phyloP scores from a whole-genome alignment of 2,113 vertebrate genomes.

The Nycticebus coucang region DNA sequence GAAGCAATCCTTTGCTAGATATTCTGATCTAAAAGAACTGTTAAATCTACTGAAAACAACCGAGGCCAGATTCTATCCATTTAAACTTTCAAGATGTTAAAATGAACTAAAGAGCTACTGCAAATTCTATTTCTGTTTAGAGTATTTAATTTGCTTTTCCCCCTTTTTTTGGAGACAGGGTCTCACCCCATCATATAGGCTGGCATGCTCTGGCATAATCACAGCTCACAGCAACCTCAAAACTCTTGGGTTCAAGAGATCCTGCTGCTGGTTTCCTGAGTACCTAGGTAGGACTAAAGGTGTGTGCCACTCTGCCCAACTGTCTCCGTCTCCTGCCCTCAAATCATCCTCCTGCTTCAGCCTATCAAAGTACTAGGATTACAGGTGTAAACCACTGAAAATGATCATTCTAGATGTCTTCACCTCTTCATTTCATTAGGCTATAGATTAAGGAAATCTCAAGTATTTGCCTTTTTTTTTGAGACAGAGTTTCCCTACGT shows the following conservation, averaged over 20 bases:
- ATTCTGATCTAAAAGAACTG: background rate
- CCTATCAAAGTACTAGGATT: too few relatives aligned
- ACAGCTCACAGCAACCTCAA: too few relatives aligned
- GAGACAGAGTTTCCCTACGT: too few relatives aligned
- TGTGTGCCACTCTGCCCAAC: too few relatives aligned
- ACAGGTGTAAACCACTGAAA: background rate
- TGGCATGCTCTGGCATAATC: too few relatives aligned
- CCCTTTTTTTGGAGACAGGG: too few relatives aligned
- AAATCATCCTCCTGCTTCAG: too few relatives aligned
- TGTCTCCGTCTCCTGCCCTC: too few relatives aligned
- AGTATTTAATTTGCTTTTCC: background rate
- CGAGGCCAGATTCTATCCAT: background rate
- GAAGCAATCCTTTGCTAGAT: background rate
- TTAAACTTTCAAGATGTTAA: background rate
- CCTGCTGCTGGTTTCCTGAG: too few relatives aligned
- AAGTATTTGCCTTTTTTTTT: background rate
- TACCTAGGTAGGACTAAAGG: too few relatives aligned
- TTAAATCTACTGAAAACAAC: background rate
- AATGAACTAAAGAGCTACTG: background rate
- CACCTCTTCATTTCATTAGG: background rate
- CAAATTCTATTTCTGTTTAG: background rate
- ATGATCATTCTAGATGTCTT: background rate
- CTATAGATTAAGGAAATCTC: background rate
- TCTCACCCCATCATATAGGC: too few relatives aligned
- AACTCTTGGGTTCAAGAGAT: too few relatives aligned